Evolutionary conservation across 2,113 vertebrate genomes (phyloP).

Genomic region (Propithecus coquereli): DNA sequence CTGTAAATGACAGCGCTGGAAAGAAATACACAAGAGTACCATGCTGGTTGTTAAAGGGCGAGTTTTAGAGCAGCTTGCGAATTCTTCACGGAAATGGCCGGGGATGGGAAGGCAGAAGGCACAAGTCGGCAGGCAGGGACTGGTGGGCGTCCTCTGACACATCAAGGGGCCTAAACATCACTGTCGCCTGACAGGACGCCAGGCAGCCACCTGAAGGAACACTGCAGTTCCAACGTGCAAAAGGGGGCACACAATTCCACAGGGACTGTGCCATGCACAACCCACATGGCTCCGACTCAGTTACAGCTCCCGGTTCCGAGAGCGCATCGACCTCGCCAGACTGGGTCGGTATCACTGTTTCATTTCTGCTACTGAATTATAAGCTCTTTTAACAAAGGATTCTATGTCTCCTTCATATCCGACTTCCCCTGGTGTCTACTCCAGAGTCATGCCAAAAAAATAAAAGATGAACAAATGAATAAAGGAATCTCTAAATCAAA

Average conservation of each 20-base stretch:
- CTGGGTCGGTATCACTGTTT: neutral
- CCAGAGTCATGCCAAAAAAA: neutral
- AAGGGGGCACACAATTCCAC: neutral
- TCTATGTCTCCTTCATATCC: neutral
- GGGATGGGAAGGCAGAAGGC: neutral
- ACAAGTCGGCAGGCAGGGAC: neutral
- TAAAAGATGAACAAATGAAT: neutral
- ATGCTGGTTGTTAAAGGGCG: neutral
- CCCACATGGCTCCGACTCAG: neutral
- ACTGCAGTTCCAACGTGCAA: neutral
- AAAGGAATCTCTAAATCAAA: conserved; percentile 19
- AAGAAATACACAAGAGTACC: neutral
- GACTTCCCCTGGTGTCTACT: neutral
- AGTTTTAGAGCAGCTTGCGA: neutral
- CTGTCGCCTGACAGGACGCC: neutral
- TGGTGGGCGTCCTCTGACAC: neutral
- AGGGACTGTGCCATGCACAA: neutral
- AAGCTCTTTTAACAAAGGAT: neutral
- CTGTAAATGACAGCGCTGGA: neutral
- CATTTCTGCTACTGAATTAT: neutral
- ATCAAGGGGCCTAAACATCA: neutral
- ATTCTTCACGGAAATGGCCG: neutral
- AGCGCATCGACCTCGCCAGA: neutral
- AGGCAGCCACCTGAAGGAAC: neutral
- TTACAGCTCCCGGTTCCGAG: neutral